Evolutionary conservation across 2,888 invertebrate genomes (phyloP), one percentile per base, ranked within the genome.

Genomic region (Polydrusus cervinus): DNA sequence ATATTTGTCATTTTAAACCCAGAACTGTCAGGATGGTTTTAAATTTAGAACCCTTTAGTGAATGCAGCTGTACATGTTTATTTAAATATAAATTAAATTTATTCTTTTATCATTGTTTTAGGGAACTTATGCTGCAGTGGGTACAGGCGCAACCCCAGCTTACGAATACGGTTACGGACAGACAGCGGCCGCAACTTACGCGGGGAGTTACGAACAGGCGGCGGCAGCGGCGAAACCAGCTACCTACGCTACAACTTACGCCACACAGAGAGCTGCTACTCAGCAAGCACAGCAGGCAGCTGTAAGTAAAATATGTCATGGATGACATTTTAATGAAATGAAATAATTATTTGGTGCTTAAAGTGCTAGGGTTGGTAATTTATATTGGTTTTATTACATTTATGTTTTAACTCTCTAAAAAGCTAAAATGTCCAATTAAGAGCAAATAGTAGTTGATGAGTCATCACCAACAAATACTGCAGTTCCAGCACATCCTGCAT

Each of bases 111-210:
- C n/a, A 14, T 51, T 74, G 13, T 93, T 93, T 71, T 93, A 93
- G 87, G 93, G 93, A 84, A 90, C 91, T 57, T 91, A 91, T 86
- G 90, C 90, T 79, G 86, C 88, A 68, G 88, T 88, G 60, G 87
- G 87, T 68, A 86, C 88, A 30, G 87, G 87, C 62, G 90, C 91
- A 64, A 89, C 91, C 57, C 90, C 92, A 13, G 90, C 91, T 11
- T 93, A 92, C 87, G 92, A 92, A 82, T 92, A 92, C 88, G 91
- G 92, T 62, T 93, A 93, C 88, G 91, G 92, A 49, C 90, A 92
- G 62, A 88, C 90, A n/a, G 89, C 90, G 0, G 88, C 90, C 0
- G 92, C 93, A 85, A 91, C 93, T 9, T 90, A 91, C 38, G 89
- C 91, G 14, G 93, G 91, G 67, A 89, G 90, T 47, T 87, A 91